A percentile compares a stretch with the other conserved stretches of the same genome.
phyloP scores from a whole-genome alignment of 2,113 vertebrate genomes.

The Prunella fulvescens region DNA sequence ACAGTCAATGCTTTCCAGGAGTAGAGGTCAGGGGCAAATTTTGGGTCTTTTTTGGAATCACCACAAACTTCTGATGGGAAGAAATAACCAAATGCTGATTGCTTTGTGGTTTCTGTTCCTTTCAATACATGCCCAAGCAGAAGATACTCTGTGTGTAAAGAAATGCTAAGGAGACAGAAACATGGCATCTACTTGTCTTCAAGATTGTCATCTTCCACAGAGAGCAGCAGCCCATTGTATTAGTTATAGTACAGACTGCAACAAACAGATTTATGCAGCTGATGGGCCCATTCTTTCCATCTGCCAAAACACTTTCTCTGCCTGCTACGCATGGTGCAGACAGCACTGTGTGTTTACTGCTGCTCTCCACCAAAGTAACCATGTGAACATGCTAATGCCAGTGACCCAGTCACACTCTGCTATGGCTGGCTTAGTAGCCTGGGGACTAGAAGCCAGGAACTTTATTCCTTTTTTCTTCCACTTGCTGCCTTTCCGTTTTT shows the following conservation, averaged over 20 bases:
- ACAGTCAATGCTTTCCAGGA: neutral
- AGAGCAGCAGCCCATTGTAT: neutral
- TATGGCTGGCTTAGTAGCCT: neutral
- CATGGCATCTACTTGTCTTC: neutral
- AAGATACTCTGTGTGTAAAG: neutral
- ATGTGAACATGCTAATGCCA: neutral
- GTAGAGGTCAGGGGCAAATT: neutral
- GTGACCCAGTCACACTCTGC: neutral
- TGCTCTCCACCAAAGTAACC: neutral
- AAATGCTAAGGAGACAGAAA: neutral
- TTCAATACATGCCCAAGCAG: neutral
- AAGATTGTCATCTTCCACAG: neutral
- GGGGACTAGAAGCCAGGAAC: neutral
- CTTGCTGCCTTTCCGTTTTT: conserved; percentile 35
- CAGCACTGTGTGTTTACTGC: neutral
- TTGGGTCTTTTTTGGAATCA: neutral
- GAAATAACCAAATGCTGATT: neutral
- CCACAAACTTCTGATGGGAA: neutral
- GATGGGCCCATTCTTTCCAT: neutral
- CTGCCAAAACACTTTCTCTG: neutral
- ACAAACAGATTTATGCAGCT: neutral
- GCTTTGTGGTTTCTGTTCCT: neutral
- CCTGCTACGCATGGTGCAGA: neutral
- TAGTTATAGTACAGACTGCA: neutral
- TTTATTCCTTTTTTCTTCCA: conserved; percentile 32